Conservation (phyloP, 2,888 invertebrate species). For the Branchinecta sandiegonensis region DNA sequence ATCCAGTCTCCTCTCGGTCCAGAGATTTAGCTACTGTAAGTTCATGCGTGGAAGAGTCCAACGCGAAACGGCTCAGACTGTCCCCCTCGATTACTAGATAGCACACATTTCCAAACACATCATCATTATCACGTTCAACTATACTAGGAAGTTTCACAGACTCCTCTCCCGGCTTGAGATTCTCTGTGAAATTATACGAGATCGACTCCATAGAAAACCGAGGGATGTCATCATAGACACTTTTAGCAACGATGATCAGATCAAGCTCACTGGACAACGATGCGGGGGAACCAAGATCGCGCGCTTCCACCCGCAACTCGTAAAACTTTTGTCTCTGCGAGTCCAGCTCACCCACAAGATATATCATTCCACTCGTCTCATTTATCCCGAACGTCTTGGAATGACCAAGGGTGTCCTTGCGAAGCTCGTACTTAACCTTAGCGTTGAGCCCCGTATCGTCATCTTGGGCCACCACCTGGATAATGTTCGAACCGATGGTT, state of each 20-base stretch:
- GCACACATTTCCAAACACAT: slow-evolving; percentile 71
- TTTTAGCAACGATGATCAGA: slow-evolving; percentile 68
- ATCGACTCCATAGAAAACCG: slow-evolving; percentile 61
- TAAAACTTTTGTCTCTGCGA: slow-evolving; percentile 71
- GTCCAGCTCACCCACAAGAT: slow-evolving; percentile 54
- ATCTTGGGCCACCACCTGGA: slow-evolving; percentile 68
- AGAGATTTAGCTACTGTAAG: slow-evolving; percentile 39
- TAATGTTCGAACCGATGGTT: slow-evolving; percentile 62
- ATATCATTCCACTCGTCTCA: slow-evolving; percentile 58
- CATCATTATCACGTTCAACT: slow-evolving; percentile 68
- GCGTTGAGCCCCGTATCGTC: slow-evolving; percentile 80
- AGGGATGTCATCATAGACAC: slow-evolving; percentile 76
- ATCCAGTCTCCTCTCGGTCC: slow-evolving; percentile 27
- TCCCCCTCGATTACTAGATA: slow-evolving; percentile 82
- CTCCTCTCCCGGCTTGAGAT: slow-evolving; percentile 47
- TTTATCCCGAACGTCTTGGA: slow-evolving; percentile 69
- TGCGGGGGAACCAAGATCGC: slow-evolving; percentile 72
- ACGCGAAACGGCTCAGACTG: slow-evolving; percentile 50
- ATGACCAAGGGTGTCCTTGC: slow-evolving; percentile 63
- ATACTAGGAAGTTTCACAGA: slow-evolving; percentile 57
- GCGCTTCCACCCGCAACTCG: slow-evolving; percentile 79
- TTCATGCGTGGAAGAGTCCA: slow-evolving; percentile 57
- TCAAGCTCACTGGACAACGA: slow-evolving; percentile 74
- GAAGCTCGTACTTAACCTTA: slow-evolving; percentile 65
- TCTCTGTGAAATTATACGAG: slow-evolving; percentile 57